Evolutionary conservation across 2,888 invertebrate genomes (phyloP).

Genomic region (Eristalinus aeneus): DNA sequence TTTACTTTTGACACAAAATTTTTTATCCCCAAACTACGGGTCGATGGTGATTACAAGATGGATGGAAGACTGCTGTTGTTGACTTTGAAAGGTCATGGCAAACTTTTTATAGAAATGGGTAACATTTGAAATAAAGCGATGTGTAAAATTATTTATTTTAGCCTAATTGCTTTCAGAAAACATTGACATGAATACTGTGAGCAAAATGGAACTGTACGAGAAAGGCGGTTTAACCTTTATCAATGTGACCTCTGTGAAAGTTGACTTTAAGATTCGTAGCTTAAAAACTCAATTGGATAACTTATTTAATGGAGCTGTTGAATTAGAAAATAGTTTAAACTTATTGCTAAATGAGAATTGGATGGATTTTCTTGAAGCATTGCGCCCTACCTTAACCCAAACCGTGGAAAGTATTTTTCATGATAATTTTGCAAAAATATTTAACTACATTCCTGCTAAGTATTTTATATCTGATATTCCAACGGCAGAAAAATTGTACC

Average conservation of each 20-base stretch:
- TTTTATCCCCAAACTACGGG: slow-evolving; percentile 84
- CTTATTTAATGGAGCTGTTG: slow-evolving; percentile 85
- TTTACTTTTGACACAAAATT: slow-evolving; percentile 85
- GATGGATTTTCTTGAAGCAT: slow-evolving; percentile 85
- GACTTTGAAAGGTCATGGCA: slow-evolving; percentile 85
- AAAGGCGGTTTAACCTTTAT: slow-evolving; percentile 84
- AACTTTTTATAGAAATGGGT: slow-evolving; percentile 84
- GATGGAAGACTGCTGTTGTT: slow-evolving; percentile 85
- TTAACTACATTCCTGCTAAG: slow-evolving; percentile 85
- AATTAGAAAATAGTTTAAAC: slow-evolving; percentile 86
- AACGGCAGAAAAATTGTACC: slow-evolving; percentile 62
- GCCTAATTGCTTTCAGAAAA: slow-evolving; percentile 83
- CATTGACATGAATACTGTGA: slow-evolving; percentile 84
- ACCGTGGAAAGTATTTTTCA: slow-evolving; percentile 85
- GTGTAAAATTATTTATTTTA: slow-evolving; percentile 83
- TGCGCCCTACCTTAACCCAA: slow-evolving; percentile 84
- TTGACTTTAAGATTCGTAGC: slow-evolving; percentile 84
- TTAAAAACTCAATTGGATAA: slow-evolving; percentile 84
- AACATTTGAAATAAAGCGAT: slow-evolving; percentile 81
- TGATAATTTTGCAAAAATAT: slow-evolving; percentile 83
- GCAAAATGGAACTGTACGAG: slow-evolving; percentile 83
- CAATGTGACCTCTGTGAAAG: slow-evolving; percentile 84
- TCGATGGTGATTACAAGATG: slow-evolving; percentile 86
- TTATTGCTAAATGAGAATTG: slow-evolving; percentile 86
- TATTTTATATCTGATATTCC: slow-evolving; percentile 84